Evolutionary conservation across 1,140 invertebrate genomes (phyloP).

Genomic region (Drosophila sturtevanti): DNA sequence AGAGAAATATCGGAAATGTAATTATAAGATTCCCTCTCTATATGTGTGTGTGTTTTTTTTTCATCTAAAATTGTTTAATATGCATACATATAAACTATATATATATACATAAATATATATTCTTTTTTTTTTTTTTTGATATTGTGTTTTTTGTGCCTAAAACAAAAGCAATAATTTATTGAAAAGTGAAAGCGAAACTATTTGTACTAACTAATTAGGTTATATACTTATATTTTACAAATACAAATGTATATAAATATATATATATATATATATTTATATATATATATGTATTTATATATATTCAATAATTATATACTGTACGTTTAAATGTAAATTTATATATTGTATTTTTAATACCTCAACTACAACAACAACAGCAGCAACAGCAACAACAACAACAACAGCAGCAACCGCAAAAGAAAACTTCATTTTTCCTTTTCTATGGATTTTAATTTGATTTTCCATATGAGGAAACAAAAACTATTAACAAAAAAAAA

Average conservation of each 20-base stretch:
- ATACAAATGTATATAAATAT: conserved; percentile 36
- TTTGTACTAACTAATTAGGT: conserved; percentile 72
- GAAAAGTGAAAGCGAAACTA: conserved; percentile 50
- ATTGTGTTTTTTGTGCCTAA: conserved; percentile 8
- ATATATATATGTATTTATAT: conserved; percentile 53
- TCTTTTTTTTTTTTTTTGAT: not conserved
- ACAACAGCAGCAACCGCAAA: not conserved
- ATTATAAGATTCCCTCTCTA: not conserved
- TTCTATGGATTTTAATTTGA: conserved; percentile 38
- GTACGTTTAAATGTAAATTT: conserved; percentile 81
- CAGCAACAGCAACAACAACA: not conserved
- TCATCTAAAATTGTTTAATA: not conserved
- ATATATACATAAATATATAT: not conserved
- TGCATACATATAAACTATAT: not conserved
- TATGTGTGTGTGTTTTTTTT: not conserved
- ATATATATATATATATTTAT: conserved; percentile 52
- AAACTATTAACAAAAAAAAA: conserved; percentile 41
- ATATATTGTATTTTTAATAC: conserved; percentile 82
- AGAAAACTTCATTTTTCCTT: conserved; percentile 24
- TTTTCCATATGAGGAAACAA: conserved; percentile 33
- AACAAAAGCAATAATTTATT: conserved; percentile 45
- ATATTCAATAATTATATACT: conserved; percentile 73
- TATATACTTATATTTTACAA: conserved; percentile 49
- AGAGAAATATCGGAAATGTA: not conserved
- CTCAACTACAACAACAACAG: conserved; percentile 56